A percentile compares a stretch with the other conserved stretches of the same genome.
phyloP scores from a whole-genome alignment of 2,797 vertebrate genomes.

The Typhlichthys subterraneus region DNA sequence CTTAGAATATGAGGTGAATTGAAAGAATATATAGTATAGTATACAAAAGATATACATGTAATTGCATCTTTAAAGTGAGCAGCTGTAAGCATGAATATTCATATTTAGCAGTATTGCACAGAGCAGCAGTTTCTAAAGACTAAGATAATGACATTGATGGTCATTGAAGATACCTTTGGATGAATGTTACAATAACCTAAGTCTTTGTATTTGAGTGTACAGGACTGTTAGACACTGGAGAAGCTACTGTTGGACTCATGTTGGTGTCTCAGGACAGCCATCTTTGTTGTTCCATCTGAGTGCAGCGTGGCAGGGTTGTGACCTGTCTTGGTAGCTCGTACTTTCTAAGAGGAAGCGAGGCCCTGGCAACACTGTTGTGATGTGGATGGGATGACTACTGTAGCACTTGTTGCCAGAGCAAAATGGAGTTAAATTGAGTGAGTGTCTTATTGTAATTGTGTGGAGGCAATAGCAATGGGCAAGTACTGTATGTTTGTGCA shows the following conservation, averaged over 20 bases:
- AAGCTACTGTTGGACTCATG: slow-evolving; percentile 6
- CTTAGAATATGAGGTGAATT: slow-evolving; percentile 1
- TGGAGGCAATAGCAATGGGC: slow-evolving; percentile 6
- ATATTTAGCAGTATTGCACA: neutral
- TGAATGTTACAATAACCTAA: neutral
- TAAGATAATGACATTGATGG: neutral
- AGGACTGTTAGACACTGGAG: neutral
- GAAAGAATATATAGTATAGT: neutral
- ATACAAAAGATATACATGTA: too few species aligned
- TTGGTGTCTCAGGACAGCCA: slow-evolving; percentile 11
- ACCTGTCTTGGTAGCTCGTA: slow-evolving; percentile 47
- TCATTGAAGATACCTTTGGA: neutral
- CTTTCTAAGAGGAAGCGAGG: slow-evolving; percentile 61
- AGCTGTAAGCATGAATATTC: too few species aligned
- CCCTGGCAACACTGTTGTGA: slow-evolving; percentile 52
- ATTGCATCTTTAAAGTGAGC: too few species aligned
- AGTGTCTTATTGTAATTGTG: slow-evolving; percentile 10
- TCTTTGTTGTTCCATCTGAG: slow-evolving; percentile 1
- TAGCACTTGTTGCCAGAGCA: slow-evolving; percentile 30
- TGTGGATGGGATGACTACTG: slow-evolving; percentile 24
- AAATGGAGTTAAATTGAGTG: slow-evolving; percentile 21
- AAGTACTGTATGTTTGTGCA: slow-evolving; percentile 8
- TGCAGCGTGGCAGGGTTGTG: slow-evolving; percentile 13
- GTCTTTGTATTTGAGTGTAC: slow-evolving; percentile 1
- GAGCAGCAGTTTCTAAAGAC: neutral